A percentile compares a stretch with the other conserved stretches of the same genome.
Conservation (phyloP, 2,888 invertebrate species). For the Steromphala cineraria region DNA sequence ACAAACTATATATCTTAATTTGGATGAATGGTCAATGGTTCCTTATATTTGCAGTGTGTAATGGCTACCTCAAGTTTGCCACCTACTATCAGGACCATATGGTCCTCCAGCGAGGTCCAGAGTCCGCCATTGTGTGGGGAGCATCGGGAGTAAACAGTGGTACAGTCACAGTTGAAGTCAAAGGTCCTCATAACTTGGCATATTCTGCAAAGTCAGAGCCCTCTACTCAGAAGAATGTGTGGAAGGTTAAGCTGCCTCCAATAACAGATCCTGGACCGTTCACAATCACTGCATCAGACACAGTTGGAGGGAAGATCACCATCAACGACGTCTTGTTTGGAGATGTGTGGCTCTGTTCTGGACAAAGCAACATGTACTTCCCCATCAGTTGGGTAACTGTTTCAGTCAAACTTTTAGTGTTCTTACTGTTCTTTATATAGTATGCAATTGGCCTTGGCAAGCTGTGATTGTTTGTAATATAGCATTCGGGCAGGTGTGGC, state of each 20-base stretch:
- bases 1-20: too few relatives aligned
- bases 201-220: not conserved
- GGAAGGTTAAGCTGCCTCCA: conserved; percentile 44
- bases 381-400: conserved; percentile 34
- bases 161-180: conserved; percentile 34
- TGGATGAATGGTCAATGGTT: too few relatives aligned
- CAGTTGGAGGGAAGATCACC: conserved; percentile 42
- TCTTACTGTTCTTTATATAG: too few relatives aligned
- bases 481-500: too few relatives aligned
- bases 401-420: not conserved
- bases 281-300: conserved; percentile 49
- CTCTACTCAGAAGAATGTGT: conserved; percentile 32
- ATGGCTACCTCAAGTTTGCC: conserved; percentile 24
- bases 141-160: conserved; percentile 46
- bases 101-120: conserved; percentile 62
- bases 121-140: conserved; percentile 62
- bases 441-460: too few relatives aligned
- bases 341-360: conserved; percentile 74
- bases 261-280: conserved; percentile 26
- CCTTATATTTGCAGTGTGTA: not conserved
- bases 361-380: conserved; percentile 71
- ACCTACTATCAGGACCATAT: conserved; percentile 60
- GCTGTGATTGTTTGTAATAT: too few relatives aligned
- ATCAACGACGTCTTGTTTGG: conserved; percentile 69
- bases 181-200: conserved; percentile 16